Evolutionary conservation across 1,140 invertebrate genomes (phyloP), one percentile per base, ranked within the genome.

Genomic region (Tetramorium parvispinum): DNA sequence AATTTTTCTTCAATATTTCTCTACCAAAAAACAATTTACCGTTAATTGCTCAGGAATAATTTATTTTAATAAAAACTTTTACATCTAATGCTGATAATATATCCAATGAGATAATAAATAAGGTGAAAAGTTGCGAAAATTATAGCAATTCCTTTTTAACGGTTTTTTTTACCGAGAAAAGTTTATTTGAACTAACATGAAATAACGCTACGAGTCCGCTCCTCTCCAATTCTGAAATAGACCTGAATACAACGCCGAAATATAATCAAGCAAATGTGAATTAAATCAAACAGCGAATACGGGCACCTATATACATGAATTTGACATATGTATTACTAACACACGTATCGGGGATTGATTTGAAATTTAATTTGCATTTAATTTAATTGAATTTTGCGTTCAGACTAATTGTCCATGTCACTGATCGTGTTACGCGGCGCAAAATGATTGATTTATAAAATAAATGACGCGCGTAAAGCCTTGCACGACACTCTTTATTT

Each of bases 251-350:
- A 21, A 40, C 2, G 37, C 3, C 13, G 21, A 43, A 76, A 55
- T 40, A 40, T 75, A 75, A 55, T 4, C n/a, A 24, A 75, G n/a
- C 2, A 43, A 76, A 76, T 59, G 11, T 68, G 18, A 57, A 76
- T 76, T 16, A 75, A 75, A 55, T 75, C 16, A 76, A 76, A 40
- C 13, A 40, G n/a, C 32, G 4, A 57, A 76, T 11, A n/a, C 8
- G 7, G 3, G 73, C 1, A 7, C n/a, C n/a, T 21, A 5, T 51
- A 18, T 32, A 18, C 7, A 24, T 43, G 6, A 13, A 40, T 57
- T 40, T 16, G 10, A 75, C 32, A 32, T 32, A 32, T 40, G 4
- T 75, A 75, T 40, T 43, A 16, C 71, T 75, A 18, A 76, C 10
- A 11, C 37, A 24, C 4, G n/a, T 27, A 21, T 16, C 13, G 13